phyloP scores from a whole-genome alignment of 2,113 vertebrate species.

The Plestiodon gilberti region DNA sequence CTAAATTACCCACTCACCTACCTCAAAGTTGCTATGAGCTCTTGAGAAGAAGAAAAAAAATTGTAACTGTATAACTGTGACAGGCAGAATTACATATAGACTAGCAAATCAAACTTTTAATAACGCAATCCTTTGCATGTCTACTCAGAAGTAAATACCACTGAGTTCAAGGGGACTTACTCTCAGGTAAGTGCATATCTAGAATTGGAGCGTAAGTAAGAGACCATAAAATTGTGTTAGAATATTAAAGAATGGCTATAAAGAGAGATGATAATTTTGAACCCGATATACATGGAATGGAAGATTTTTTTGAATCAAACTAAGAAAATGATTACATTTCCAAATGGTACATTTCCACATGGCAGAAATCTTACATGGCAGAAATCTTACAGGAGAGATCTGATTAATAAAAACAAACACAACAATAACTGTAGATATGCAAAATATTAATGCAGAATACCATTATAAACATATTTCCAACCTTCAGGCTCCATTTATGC shows the following conservation, averaged over 20 bases:
- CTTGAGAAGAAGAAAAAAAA: too few species aligned
- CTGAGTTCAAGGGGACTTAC: too few species aligned
- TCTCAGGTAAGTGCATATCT: too few species aligned
- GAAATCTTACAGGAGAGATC: background rate
- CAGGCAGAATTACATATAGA: too few species aligned
- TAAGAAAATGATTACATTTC: background rate
- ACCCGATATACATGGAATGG: background rate
- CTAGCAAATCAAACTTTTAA: too few species aligned
- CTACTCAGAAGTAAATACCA: too few species aligned
- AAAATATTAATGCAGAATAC: background rate
- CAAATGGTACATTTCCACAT: background rate
- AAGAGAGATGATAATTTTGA: background rate
- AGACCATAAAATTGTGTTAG: too few species aligned
- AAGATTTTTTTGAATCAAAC: background rate
- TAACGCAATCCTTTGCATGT: too few species aligned
- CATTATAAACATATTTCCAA: background rate
- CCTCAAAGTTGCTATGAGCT: too few species aligned
- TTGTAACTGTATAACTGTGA: too few species aligned
- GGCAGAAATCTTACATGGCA: background rate
- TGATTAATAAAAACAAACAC: background rate
- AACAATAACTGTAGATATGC: background rate
- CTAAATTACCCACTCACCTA: too few species aligned
- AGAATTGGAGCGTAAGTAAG: too few species aligned
- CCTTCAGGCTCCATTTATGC: background rate
- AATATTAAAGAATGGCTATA: background rate